Conservation (phyloP, 2,113 vertebrate genomes). For the Platycercus adscitus region DNA sequence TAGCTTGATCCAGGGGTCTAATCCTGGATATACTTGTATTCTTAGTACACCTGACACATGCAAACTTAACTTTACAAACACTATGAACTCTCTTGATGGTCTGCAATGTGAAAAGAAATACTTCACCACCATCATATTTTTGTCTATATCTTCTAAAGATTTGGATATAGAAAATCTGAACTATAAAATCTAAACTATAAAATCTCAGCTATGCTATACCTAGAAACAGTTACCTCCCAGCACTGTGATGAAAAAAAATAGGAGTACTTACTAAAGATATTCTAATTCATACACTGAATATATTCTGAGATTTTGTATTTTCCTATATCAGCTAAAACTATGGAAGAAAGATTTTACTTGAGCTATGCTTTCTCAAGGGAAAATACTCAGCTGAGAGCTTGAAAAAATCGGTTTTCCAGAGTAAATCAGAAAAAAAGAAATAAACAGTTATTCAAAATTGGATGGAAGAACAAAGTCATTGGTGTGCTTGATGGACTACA, state of each 20-base stretch:
- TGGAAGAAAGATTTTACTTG: neutral
- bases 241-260: neutral
- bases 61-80: neutral
- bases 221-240: neutral
- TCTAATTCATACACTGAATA: neutral
- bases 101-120: neutral
- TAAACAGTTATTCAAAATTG: conserved; percentile 29
- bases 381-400: neutral
- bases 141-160: neutral
- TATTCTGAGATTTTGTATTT: neutral
- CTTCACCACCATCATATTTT: neutral
- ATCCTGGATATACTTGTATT: neutral
- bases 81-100: neutral
- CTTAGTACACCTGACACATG: neutral
- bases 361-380: neutral
- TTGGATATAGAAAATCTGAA: neutral
- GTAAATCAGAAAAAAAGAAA: conserved; percentile 12
- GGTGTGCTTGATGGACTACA: conserved; percentile 24
- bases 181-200: neutral
- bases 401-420: neutral
- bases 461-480: neutral
- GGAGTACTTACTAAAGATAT: neutral
- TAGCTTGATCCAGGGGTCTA: neutral
- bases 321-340: neutral
- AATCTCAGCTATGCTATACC: neutral